These are phyloP conservation scores for Diadegma fenestrale DNA, from an alignment of 2,888 invertebrate species.

Conservation along the genomic window DNA sequence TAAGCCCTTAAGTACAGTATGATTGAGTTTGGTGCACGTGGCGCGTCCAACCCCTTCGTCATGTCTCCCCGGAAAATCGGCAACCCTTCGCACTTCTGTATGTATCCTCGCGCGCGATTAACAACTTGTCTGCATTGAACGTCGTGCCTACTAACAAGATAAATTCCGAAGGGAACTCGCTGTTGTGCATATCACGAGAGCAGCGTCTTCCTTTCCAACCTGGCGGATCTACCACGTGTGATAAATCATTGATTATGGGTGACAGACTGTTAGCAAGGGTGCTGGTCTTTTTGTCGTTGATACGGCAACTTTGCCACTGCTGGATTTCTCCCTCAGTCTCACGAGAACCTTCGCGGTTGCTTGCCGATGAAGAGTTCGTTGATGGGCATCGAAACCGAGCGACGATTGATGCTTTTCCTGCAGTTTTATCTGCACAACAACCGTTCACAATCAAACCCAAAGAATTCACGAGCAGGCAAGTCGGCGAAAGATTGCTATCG, in stretches of 20 bases:
- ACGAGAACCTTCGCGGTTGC: not conserved
- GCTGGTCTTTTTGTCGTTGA: not conserved
- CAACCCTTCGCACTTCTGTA: slow-evolving; percentile 16
- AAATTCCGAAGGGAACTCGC: not conserved
- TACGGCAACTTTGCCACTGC: not conserved
- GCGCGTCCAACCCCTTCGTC: slow-evolving; percentile 44
- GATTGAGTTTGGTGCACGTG: slow-evolving; percentile 56
- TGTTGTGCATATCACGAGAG: slow-evolving; percentile 4
- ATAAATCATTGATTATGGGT: slow-evolving; percentile 19
- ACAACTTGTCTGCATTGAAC: slow-evolving; percentile 39
- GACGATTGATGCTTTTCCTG: not conserved
- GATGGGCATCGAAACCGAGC: not conserved
- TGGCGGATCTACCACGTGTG: slow-evolving; percentile 32
- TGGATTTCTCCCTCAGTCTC: not conserved
- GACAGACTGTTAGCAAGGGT: slow-evolving; percentile 15
- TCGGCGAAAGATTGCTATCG: not conserved
- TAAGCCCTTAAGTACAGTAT: slow-evolving; percentile 22
- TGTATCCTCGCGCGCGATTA: slow-evolving; percentile 18
- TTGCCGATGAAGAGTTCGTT: not conserved
- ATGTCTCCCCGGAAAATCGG: slow-evolving; percentile 18
- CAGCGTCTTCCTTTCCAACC: slow-evolving; percentile 21
- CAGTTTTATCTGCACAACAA: not conserved
- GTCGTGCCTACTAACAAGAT: slow-evolving; percentile 50
- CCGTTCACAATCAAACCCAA: too few species aligned
- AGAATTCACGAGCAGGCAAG: not conserved